Percentiles rank a stretch among this genome's conserved stretches.
Conservation (phyloP, 2,888 invertebrate genomes). For the Villa cingulata region DNA sequence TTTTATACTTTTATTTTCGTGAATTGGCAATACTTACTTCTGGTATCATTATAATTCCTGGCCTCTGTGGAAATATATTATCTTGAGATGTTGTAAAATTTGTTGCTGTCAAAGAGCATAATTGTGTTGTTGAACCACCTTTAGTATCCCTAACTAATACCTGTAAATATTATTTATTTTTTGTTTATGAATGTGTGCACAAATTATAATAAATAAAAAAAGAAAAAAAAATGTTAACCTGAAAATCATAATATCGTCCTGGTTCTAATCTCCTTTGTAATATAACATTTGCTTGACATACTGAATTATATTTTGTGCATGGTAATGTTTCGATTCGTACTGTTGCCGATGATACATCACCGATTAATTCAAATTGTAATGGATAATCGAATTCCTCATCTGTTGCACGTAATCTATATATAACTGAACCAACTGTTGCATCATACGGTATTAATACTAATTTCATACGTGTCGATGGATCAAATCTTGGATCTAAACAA, state of each 20-base stretch:
- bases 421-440: constrained; percentile 67
- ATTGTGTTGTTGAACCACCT: constrained; percentile 59
- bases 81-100: constrained; percentile 73
- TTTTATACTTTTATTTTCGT: neutral
- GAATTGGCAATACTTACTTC: constrained; percentile 44
- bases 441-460: constrained; percentile 72
- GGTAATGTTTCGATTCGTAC: constrained; percentile 68
- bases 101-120: constrained; percentile 70
- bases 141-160: constrained; percentile 59
- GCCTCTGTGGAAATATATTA: constrained; percentile 69
- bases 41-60: constrained; percentile 58
- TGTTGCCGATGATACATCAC: constrained; percentile 60
- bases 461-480: constrained; percentile 69
- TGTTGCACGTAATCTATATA: constrained; percentile 75
- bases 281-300: constrained; percentile 79
- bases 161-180: constrained; percentile 41
- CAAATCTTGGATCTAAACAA: constrained; percentile 65
- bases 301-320: constrained; percentile 73
- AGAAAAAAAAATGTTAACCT: too few relatives aligned
- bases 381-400: constrained; percentile 83
- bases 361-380: constrained; percentile 62
- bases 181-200: neutral
- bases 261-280: constrained; percentile 61
- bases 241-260: constrained; percentile 74
- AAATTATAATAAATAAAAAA: too few relatives aligned